Percentiles rank a stretch among this genome's conserved stretches.
Conservation (phyloP, 2,888 invertebrate species). For the Parnassius apollo region DNA sequence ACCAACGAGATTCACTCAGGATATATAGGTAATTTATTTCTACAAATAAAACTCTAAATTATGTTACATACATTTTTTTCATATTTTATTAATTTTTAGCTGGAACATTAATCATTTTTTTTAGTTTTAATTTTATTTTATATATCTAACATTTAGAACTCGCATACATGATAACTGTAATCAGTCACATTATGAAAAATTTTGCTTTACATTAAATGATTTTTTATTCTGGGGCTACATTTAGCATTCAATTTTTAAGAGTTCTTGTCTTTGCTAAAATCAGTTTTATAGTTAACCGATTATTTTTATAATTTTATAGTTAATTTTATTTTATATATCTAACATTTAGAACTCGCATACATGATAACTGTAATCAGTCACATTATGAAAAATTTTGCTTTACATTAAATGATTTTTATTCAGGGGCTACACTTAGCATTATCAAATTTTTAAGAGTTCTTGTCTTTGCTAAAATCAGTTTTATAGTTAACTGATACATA, state of each 20-base stretch:
- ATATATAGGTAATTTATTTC: slow-evolving; percentile 37
- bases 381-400: slow-evolving; percentile 23
- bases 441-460: neutral
- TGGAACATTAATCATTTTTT: slow-evolving; percentile 23
- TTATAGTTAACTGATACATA: no score
- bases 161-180: slow-evolving; percentile 34
- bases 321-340: no score
- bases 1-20: slow-evolving; percentile 45
- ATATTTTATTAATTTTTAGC: slow-evolving; percentile 18
- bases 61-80: slow-evolving; percentile 26
- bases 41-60: slow-evolving; percentile 38
- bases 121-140: slow-evolving; percentile 22
- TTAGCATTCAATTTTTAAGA: neutral
- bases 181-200: slow-evolving; percentile 31
- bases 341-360: slow-evolving; percentile 41
- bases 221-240: slow-evolving; percentile 10
- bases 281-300: no score
- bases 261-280: no score
- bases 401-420: slow-evolving; percentile 16
- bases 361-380: slow-evolving; percentile 34
- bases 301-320: no score
- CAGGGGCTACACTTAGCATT: slow-evolving; percentile 1
- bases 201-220: slow-evolving; percentile 17
- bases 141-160: slow-evolving; percentile 42
- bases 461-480: no score